phyloP scores from a whole-genome alignment of 2,888 invertebrate genomes.

The Metellina segmentata region DNA sequence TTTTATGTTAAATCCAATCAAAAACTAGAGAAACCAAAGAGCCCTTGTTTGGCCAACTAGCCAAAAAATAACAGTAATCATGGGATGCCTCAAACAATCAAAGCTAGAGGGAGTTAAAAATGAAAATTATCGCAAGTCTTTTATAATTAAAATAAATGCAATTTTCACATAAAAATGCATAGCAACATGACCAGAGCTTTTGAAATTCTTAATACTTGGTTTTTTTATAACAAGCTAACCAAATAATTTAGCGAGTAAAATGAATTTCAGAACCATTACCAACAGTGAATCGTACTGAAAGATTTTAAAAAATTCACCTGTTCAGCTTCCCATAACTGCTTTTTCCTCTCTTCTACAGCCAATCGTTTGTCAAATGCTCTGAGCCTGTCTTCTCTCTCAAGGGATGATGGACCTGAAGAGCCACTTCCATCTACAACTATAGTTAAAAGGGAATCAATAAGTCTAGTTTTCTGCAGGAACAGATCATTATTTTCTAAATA shows the following conservation, averaged over 20 bases:
- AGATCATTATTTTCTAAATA: too few species aligned
- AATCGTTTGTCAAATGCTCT: slow-evolving; percentile 78
- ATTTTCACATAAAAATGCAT: too few species aligned
- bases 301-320: slow-evolving; percentile 64
- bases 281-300: neutral
- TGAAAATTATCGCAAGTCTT: too few species aligned
- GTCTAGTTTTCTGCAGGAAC: too few species aligned
- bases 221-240: neutral
- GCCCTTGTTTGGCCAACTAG: neutral
- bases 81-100: neutral
- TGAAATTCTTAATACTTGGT: too few species aligned
- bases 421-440: slow-evolving; percentile 46
- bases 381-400: slow-evolving; percentile 49
- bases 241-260: neutral
- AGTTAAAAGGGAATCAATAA: neutral
- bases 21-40: neutral
- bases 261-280: neutral
- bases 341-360: slow-evolving; percentile 93
- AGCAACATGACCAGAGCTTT: too few species aligned
- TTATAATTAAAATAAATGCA: too few species aligned
- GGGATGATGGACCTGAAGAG: slow-evolving; percentile 57
- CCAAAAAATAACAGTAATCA: neutral
- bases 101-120: neutral
- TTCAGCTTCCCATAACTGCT: slow-evolving; percentile 93
- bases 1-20: neutral